phyloP scores from a whole-genome alignment of 2,888 invertebrate species.

The Lithophane semibrunnea region DNA sequence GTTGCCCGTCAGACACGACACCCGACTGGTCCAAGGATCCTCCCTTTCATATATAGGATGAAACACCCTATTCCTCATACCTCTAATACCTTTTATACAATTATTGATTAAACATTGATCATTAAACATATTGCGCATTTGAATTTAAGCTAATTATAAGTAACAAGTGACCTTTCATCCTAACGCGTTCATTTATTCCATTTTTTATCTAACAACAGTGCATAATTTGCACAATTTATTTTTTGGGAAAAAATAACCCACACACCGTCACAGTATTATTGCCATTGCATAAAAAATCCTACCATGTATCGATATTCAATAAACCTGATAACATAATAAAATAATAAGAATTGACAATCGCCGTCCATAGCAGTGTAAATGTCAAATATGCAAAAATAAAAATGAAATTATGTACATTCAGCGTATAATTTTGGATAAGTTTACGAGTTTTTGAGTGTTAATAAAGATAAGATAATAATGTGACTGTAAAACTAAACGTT shows the following conservation, averaged over 20 bases:
- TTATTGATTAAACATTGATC: background rate
- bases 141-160: background rate
- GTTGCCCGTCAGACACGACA: too few relatives aligned
- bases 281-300: background rate
- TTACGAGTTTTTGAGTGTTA: conserved; percentile 79
- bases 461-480: conserved; percentile 81
- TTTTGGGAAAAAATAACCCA: background rate
- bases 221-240: background rate
- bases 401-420: conserved; percentile 67
- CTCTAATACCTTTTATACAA: background rate
- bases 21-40: too few relatives aligned
- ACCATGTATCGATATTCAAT: conserved; percentile 25
- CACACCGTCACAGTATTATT: background rate
- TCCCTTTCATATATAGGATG: too few relatives aligned
- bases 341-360: conserved; percentile 70
- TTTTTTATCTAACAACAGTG: background rate
- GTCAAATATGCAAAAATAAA: conserved; percentile 73
- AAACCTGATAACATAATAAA: conserved; percentile 47
- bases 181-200: background rate
- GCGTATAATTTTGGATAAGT: conserved; percentile 73
- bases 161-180: background rate
- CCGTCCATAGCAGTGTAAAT: conserved; percentile 65
- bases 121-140: background rate
- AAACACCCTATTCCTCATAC: too few relatives aligned
- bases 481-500: conserved; percentile 77